Evolutionary conservation across 2,113 vertebrate genomes (phyloP), one percentile per base, ranked within the genome.

Genomic region (Prochilodus magdalenae): DNA sequence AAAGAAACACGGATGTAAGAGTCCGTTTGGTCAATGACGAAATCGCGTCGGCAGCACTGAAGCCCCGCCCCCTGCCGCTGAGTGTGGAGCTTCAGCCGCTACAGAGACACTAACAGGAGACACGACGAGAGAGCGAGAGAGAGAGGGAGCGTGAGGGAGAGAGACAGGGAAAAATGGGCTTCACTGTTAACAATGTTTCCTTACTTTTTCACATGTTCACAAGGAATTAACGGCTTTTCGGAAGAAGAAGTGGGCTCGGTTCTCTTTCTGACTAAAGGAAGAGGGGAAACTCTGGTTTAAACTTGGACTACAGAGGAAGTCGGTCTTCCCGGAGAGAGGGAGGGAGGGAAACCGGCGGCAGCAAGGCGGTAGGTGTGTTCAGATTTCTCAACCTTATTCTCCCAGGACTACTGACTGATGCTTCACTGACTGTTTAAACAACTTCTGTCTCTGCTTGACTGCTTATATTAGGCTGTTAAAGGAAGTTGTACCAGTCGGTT

Each of bases 61-160:
- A 24, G 70, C 79, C 71, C 47, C 72, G n/a, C 72, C 79, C 71
- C 30, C 66, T 65, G 4, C 14, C 29, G 30, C 55, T 63, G 49
- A 51, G 49, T 15, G 49, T n/a, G 3, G 7, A 27, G 60, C 60
- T 30, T 18, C 49, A 51, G 40, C 4, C 40, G 40, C 8, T 44
- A 8, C 40, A 44, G 40, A 44, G 5, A 10, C 4, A 5, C 53
- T 2, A 1, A 55, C 7, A 22, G 20, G 53, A 22, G 53, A 55
- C 3, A 55, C 1, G 15, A 1, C 15, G 53, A 22, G 53, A 55
- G 20, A 22, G 53, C 2, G 16, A 20, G 51, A 16, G 14, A 24
- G 6, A 24, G 57, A 59, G 22, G 11, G 57, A 59, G 16, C 10
- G 53, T 1, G 20, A 55, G 7, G 20, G 53, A 55, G 20, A 57